These are phyloP conservation scores for Nothoprocta pentlandii DNA, from an alignment of 2,113 vertebrate species.

Conservation along the genomic window DNA sequence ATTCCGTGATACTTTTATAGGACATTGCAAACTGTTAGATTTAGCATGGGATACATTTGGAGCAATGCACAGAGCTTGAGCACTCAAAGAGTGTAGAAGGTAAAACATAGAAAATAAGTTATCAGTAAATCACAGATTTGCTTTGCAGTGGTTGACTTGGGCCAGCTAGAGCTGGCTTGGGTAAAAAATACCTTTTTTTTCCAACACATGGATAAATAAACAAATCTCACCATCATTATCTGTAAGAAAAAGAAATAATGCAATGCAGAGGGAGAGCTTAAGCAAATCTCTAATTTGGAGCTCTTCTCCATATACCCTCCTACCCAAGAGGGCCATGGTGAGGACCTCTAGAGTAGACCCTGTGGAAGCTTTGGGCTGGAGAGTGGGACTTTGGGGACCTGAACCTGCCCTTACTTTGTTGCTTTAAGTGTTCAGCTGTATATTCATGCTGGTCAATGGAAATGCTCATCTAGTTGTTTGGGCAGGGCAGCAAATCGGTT, in stretches of 20 bases:
- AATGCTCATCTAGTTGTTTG: neutral
- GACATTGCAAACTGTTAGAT: neutral
- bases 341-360: neutral
- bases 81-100: neutral
- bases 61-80: neutral
- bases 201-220: neutral
- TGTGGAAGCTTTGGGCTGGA: neutral
- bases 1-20: neutral
- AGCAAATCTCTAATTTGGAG: neutral
- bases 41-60: neutral
- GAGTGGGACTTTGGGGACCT: neutral
- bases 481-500: neutral
- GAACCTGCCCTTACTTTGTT: neutral
- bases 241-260: neutral
- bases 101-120: neutral
- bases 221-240: neutral
- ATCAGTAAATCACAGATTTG: neutral
- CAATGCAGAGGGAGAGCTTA: neutral
- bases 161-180: neutral
- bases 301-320: neutral
- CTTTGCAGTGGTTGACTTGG: neutral
- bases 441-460: neutral
- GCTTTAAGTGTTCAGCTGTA: neutral
- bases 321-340: neutral
- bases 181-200: neutral